These are phyloP conservation scores for Pollenia angustigena DNA, from an alignment of 2,888 invertebrate species.

Conservation along the genomic window DNA sequence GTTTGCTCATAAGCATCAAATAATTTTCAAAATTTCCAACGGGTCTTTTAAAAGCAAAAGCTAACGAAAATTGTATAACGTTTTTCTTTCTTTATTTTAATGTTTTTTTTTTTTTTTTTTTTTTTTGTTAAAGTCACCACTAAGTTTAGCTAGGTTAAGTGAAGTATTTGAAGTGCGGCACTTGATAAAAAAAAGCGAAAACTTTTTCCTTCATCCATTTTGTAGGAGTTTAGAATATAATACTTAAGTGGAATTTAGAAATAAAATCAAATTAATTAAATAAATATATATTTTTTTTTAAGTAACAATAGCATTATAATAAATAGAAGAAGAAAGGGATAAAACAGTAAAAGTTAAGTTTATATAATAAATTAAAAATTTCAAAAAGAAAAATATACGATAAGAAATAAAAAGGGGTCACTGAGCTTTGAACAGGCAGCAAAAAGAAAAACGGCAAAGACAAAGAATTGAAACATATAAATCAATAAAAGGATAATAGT, in stretches of 20 bases:
- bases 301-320: not conserved
- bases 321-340: not conserved
- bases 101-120: not conserved
- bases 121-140: conserved; percentile 59
- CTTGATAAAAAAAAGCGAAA: conserved; percentile 46
- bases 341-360: conserved; percentile 40
- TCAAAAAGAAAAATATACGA: conserved; percentile 14
- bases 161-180: conserved; percentile 69
- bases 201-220: conserved; percentile 26
- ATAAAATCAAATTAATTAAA: conserved; percentile 63
- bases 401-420: conserved; percentile 21
- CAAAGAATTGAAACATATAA: not conserved
- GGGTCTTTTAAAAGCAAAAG: conserved; percentile 31
- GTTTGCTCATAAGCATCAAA: no score
- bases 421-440: conserved; percentile 30
- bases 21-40: conserved; percentile 2
- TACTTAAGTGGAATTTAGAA: conserved; percentile 50
- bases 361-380: conserved; percentile 53
- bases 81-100: not conserved
- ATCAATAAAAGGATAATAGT: conserved; percentile 30
- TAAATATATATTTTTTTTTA: conserved; percentile 16
- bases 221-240: conserved; percentile 14
- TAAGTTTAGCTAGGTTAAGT: conserved; percentile 65
- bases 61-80: conserved; percentile 26
- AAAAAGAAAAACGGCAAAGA: not conserved